phyloP scores from a whole-genome alignment of 2,113 vertebrate species.

The Hippocampus barbouri region DNA sequence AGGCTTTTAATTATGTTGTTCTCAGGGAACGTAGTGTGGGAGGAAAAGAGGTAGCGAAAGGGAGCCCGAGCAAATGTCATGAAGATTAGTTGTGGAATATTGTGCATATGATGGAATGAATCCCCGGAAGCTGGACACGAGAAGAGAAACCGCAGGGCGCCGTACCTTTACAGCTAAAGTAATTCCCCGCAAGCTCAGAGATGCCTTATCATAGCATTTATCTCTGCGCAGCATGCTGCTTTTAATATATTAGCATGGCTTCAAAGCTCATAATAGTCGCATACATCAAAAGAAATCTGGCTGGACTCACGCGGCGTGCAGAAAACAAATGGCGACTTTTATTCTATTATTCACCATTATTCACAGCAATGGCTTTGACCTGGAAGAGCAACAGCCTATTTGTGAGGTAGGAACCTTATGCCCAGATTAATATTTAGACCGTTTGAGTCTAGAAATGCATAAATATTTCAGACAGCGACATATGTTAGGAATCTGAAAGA shows the following conservation, averaged over 20 bases:
- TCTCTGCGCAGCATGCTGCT: conserved; percentile 18
- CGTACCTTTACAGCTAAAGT: conserved; percentile 8
- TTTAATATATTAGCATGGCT: conserved; percentile 50
- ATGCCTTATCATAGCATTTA: conserved; percentile 41
- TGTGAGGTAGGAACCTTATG: conserved; percentile 51
- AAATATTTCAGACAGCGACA: conserved; percentile 53
- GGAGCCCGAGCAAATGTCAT: conserved; percentile 42
- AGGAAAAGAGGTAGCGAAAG: conserved; percentile 28
- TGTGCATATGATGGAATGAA: conserved; percentile 34
- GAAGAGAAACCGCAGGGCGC: conserved; percentile 8
- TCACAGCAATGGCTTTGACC: conserved; percentile 53
- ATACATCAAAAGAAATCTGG: conserved; percentile 50
- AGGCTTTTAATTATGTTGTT: conserved; percentile 59
- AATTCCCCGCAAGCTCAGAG: conserved; percentile 20
- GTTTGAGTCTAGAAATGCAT: conserved; percentile 47
- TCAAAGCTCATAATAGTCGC: conserved; percentile 43
- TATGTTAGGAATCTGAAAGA: conserved; percentile 53
- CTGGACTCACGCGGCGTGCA: conserved; percentile 32
- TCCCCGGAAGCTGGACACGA: conserved; percentile 13
- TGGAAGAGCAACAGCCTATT: conserved; percentile 53
- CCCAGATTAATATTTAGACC: conserved; percentile 37
- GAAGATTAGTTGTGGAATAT: conserved; percentile 41
- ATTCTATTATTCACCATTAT: conserved; percentile 60
- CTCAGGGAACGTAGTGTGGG: conserved; percentile 22
- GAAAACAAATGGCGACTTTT: conserved; percentile 53